Conservation (phyloP, 2,113 vertebrate genomes). For the Semicossyphus pulcher region DNA sequence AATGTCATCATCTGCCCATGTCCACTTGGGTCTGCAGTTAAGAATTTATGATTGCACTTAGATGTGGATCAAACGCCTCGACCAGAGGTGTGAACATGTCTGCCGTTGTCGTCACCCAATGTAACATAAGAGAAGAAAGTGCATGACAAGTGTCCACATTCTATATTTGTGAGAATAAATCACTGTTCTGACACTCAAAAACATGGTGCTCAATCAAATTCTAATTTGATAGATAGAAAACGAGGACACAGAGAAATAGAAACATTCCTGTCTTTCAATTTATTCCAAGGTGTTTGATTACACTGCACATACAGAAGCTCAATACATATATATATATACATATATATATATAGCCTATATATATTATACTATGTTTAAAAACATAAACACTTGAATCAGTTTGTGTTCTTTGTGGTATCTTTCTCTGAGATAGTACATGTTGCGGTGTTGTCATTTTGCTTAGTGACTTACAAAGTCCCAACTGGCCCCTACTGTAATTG, state of each 20-base stretch:
- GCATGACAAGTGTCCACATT: not conserved
- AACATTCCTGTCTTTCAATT: not conserved
- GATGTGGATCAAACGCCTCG: not conserved
- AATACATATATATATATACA: not conserved
- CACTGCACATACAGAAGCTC: not conserved
- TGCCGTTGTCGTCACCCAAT: not conserved
- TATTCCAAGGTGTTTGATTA: slow-evolving; percentile 3
- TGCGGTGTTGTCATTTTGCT: slow-evolving; percentile 1
- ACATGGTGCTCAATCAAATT: not conserved
- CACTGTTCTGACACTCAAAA: not conserved
- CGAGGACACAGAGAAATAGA: too few species aligned
- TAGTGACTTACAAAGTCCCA: slow-evolving; percentile 15
- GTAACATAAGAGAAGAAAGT: not conserved
- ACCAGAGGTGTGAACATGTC: not conserved
- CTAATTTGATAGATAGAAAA: not conserved
- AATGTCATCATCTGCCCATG: not conserved
- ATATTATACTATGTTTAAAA: too few species aligned
- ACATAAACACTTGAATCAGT: not conserved
- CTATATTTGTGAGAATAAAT: not conserved
- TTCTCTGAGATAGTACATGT: not conserved
- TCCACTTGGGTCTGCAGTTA: too few species aligned
- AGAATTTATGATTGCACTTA: not conserved
- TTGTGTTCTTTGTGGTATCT: not conserved
- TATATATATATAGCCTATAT: too few species aligned
- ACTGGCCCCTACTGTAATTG: not conserved